phyloP scores from a whole-genome alignment of 1,140 invertebrate species.

The Coelopa frigida region DNA sequence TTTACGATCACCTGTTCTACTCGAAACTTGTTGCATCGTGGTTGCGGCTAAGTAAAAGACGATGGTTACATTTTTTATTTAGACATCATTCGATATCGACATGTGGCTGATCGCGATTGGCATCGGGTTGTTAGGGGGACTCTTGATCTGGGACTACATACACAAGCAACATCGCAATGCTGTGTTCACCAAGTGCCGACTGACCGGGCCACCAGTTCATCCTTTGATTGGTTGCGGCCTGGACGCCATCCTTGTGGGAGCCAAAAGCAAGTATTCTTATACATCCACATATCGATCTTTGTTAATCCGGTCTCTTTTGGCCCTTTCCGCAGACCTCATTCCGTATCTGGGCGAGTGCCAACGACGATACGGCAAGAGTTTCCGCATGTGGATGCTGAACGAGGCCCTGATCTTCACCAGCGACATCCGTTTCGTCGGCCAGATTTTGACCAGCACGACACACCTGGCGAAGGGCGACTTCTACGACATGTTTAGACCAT shows the following conservation, averaged over 20 bases:
- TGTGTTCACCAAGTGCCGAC: background rate
- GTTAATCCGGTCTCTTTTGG: background rate
- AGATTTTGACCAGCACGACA: constrained; percentile 29
- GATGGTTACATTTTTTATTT: no score
- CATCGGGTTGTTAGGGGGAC: no score
- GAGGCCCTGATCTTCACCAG: constrained; percentile 23
- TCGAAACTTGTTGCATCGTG: no score
- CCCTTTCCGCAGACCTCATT: background rate
- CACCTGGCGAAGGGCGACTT: constrained; percentile 28
- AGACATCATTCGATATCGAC: no score
- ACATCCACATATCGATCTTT: background rate
- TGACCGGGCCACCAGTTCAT: background rate
- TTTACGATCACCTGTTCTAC: no score
- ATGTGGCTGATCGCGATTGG: no score
- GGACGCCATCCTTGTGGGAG: background rate
- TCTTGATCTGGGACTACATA: constrained; percentile 2
- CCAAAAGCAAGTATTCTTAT: background rate
- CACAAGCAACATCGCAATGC: constrained; percentile 1
- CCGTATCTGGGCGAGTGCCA: no score
- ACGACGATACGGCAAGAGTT: background rate
- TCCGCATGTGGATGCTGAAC: constrained; percentile 49
- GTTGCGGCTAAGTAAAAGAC: no score
- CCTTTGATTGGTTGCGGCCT: constrained; percentile 1
- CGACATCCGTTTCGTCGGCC: constrained; percentile 41
- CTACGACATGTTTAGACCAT: constrained; percentile 40